phyloP scores from a whole-genome alignment of 2,888 invertebrate genomes.

The Drosophila nr. perissopoda region DNA sequence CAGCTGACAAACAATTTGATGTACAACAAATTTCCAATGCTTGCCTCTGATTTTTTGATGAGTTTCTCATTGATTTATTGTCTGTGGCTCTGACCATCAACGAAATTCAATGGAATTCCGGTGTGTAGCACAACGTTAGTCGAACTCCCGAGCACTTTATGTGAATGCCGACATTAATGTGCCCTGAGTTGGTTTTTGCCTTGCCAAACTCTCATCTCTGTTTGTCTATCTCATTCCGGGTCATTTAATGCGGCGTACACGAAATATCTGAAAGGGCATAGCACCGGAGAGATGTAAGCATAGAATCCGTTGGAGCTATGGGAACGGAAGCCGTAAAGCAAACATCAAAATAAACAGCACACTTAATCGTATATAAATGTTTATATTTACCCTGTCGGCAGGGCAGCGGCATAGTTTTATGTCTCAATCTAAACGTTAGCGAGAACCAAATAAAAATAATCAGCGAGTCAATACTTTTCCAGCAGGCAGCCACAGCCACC shows the following conservation, averaged over 20 bases:
- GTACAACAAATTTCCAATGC: slow-evolving; percentile 48
- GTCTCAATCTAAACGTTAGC: slow-evolving; percentile 74
- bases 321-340: slow-evolving; percentile 77
- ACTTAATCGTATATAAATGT: slow-evolving; percentile 80
- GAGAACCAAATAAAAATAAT: slow-evolving; percentile 76
- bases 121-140: slow-evolving; percentile 7
- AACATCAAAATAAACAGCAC: slow-evolving; percentile 81
- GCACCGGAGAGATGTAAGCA: slow-evolving; percentile 18
- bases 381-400: slow-evolving; percentile 61
- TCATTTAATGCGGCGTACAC: slow-evolving; percentile 69
- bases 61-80: slow-evolving; percentile 73
- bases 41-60: slow-evolving; percentile 69
- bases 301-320: slow-evolving; percentile 29
- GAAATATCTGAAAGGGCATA: slow-evolving; percentile 47
- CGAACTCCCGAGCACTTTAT: slow-evolving; percentile 11
- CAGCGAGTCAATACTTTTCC: slow-evolving; percentile 72
- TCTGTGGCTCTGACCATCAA: slow-evolving; percentile 23
- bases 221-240: slow-evolving; percentile 66
- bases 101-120: slow-evolving; percentile 48
- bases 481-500: slow-evolving; percentile 5
- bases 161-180: slow-evolving; percentile 38
- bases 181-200: slow-evolving; percentile 31
- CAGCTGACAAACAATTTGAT: slow-evolving; percentile 56
- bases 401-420: slow-evolving; percentile 72
- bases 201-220: slow-evolving; percentile 36